Evolutionary conservation across 2,797 vertebrate species (phyloP).

Genomic region (Gadopsis marmoratus): DNA sequence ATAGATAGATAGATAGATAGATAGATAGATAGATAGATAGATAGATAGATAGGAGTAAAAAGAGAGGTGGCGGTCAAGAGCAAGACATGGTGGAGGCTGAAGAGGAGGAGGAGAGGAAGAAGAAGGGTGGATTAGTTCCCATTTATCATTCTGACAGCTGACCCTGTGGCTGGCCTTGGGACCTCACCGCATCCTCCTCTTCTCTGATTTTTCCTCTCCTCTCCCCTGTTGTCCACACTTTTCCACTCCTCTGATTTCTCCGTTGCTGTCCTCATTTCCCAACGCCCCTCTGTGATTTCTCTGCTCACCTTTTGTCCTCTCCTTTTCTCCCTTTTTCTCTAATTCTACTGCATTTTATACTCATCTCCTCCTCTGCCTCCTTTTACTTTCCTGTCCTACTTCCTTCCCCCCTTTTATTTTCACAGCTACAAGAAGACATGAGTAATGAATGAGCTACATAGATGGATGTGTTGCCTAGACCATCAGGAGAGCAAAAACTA

Average conservation of each 20-base stretch:
- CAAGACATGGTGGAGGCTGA: conserved; percentile 45
- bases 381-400: conserved; percentile 1
- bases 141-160: conserved; percentile 81
- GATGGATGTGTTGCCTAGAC: conserved; percentile 20
- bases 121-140: conserved; percentile 65
- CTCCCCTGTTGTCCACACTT: conserved; percentile 47
- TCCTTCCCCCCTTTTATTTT: not conserved
- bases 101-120: conserved; percentile 56
- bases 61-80: conserved; percentile 45
- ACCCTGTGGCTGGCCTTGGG: conserved; percentile 79
- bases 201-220: conserved; percentile 44
- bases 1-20: conserved; percentile 1
- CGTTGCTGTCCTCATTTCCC: conserved; percentile 29
- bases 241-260: conserved; percentile 46
- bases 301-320: conserved; percentile 7
- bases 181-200: conserved; percentile 66
- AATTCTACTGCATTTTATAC: conserved; percentile 3
- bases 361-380: not conserved
- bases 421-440: conserved; percentile 22
- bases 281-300: not conserved
- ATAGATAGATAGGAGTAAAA: conserved; percentile 4
- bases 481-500: conserved; percentile 38
- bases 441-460: conserved; percentile 46
- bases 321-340: not conserved
- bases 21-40: conserved; percentile 25